Evolutionary conservation across 2,797 vertebrate genomes (phyloP).

Genomic region (Lacerta bilineata): DNA sequence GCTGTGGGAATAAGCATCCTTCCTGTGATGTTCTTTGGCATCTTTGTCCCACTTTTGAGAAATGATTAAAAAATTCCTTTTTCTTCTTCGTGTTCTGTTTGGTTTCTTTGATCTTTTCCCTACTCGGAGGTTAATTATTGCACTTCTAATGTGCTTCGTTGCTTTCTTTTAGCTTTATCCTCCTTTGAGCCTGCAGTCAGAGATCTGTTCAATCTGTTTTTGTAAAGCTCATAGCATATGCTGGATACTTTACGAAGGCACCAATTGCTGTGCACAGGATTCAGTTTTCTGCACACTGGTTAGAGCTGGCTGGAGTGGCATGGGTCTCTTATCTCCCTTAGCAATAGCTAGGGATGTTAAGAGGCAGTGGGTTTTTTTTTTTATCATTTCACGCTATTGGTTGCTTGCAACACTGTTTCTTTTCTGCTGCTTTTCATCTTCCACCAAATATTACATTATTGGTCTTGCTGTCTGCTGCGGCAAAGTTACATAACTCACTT

Average conservation of each 20-base stretch:
- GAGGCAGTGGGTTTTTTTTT: too few species aligned
- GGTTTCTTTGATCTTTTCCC: neutral
- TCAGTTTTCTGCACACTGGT: neutral
- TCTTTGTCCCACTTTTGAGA: neutral
- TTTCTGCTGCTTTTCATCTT: too few species aligned
- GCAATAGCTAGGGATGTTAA: too few species aligned
- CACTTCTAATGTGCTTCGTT: neutral
- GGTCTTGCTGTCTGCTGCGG: too few species aligned
- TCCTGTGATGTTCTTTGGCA: neutral
- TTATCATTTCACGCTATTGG: too few species aligned
- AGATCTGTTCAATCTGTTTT: neutral
- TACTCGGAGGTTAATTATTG: neutral
- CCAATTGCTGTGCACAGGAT: neutral
- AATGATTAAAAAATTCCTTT: neutral
- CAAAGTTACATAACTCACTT: too few species aligned
- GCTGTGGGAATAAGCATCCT: neutral
- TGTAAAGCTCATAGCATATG: neutral
- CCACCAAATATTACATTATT: too few species aligned
- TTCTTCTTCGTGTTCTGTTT: neutral
- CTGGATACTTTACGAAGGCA: neutral
- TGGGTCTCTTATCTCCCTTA: neutral
- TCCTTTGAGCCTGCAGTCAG: neutral
- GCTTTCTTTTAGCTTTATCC: neutral
- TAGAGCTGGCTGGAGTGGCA: neutral
- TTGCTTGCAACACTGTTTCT: too few species aligned